Evolutionary conservation across 2,888 invertebrate genomes (phyloP), one percentile per base, ranked within the genome.

Genomic region (Synanthedon formicaeformis): DNA sequence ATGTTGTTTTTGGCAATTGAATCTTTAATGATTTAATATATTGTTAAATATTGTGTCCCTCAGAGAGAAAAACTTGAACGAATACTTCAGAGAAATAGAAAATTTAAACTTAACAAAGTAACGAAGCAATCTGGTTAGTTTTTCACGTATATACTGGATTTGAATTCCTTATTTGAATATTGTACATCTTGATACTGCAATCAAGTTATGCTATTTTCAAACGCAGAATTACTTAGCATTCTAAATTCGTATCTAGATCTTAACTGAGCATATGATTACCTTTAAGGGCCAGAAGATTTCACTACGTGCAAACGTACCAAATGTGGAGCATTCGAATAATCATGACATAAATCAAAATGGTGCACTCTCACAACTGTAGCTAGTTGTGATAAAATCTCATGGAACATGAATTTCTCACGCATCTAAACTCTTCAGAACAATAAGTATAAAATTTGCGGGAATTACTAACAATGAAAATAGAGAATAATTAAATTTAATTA

Each of bases 311-410:
- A 45, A 45, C 14, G 45, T 45, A 13, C 45, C 14, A 14, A 45
- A 45, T 45, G 45, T 45, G 45, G 45, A 13, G n/a, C 45, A 45
- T 45, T 45, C 45, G 45, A 45, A 45, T 45, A 48, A 49, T 71
- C 70, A 56, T 61, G 57, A 55, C 63, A 60, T 53, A 55, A 60
- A 69, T 71, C 70, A 63, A 57, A 58, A 55, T 48, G 45, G 45
- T 14, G 12, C 54, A 57, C 56, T 61, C 59, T 59, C 61, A 54
- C 55, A 58, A 50, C 55, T 27, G 4, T 16, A 13, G 45, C n/a
- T 45, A 45, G 13, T 34, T 34, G 8, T 45, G 23, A 49, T 49
- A 49, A 49, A 10, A 23, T 49, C 49, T 12, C 49, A 14, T 48
- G 16, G 4, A 2, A 13, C 48, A 14, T 16, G 57, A 56, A 40